Conservation (phyloP, 2,113 vertebrate species). For the Cathartes aura region DNA sequence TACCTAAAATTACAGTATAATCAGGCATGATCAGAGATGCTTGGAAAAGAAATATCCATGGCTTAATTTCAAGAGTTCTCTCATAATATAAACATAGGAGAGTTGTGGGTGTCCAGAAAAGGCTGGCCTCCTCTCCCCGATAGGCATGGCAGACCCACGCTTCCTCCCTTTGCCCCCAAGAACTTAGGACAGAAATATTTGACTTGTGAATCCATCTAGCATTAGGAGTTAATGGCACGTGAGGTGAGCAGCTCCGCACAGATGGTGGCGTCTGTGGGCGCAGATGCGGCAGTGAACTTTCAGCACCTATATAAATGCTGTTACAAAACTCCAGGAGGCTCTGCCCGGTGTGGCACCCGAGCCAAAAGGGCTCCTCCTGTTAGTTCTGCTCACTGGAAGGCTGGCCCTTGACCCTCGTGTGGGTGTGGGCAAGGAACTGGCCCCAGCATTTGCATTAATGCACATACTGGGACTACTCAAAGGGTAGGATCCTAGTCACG, state of each 20-base stretch:
- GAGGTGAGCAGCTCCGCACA: background rate
- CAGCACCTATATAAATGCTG: background rate
- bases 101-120: background rate
- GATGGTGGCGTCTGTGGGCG: background rate
- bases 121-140: fast-evolving
- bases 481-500: background rate
- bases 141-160: background rate
- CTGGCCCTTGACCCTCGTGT: background rate
- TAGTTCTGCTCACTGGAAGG: background rate
- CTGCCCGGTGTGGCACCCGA: background rate
- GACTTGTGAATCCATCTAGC: background rate
- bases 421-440: background rate
- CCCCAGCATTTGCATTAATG: background rate
- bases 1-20: background rate
- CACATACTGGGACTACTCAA: background rate
- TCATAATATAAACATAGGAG: background rate
- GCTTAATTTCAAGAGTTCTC: background rate
- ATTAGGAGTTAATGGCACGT: background rate
- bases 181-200: background rate
- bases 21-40: background rate
- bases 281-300: background rate
- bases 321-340: background rate
- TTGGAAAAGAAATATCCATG: background rate
- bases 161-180: background rate
- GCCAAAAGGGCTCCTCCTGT: background rate